Percentiles rank a stretch among this genome's conserved stretches.
Evolutionary conservation across 2,888 invertebrate genomes (phyloP).

Genomic region (Protonemura montana): DNA sequence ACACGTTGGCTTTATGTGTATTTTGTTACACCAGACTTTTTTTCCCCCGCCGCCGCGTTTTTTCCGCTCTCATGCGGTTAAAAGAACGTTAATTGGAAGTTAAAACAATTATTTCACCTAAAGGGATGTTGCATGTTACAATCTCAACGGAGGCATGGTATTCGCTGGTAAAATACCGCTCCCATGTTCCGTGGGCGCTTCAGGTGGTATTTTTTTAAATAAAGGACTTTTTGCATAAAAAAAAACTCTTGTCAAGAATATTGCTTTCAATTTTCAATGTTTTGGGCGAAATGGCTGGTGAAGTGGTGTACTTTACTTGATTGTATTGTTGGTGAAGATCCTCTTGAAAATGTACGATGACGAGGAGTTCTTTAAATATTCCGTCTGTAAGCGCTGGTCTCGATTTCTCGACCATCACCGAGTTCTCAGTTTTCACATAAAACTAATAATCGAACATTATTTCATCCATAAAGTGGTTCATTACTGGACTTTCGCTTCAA

Average conservation of each 20-base stretch:
- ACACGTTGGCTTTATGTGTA: neutral
- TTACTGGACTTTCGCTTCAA: neutral
- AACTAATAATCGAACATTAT: neutral
- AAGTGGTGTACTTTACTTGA: neutral
- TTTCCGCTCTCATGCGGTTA: neutral
- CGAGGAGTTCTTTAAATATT: neutral
- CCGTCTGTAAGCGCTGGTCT: neutral
- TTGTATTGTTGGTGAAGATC: neutral
- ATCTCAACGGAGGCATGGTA: neutral
- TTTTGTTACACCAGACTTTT: neutral
- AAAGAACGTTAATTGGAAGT: conserved; percentile 2
- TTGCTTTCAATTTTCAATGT: neutral
- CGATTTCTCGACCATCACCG: neutral
- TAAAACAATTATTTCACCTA: conserved; percentile 12
- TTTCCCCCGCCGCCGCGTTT: neutral
- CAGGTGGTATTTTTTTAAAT: neutral
- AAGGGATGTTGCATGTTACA: neutral
- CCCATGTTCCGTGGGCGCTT: neutral
- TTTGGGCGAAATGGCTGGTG: neutral
- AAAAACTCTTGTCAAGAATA: neutral
- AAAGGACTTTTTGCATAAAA: neutral
- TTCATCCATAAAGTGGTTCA: neutral
- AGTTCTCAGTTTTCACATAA: neutral
- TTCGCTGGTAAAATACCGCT: neutral
- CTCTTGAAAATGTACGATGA: neutral